Evolutionary conservation across 2,888 invertebrate species (phyloP), one percentile per base, ranked within the genome.

Genomic region (Drosophila anceps): DNA sequence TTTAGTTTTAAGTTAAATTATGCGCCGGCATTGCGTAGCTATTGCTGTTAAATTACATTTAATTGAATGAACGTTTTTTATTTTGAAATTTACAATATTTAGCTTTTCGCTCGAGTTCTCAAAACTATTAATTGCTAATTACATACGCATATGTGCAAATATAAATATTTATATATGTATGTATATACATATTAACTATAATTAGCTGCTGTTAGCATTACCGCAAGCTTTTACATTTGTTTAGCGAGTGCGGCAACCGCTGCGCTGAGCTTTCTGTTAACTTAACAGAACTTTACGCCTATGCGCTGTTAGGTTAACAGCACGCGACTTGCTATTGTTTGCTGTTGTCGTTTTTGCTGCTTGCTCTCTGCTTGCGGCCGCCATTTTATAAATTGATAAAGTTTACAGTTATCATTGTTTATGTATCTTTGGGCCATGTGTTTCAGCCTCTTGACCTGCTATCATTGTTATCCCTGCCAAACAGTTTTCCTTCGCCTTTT

Each of bases 371-470:
- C 57, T 73, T 61, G 67, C 66, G 66, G 69, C 76, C 69, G 82
- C 72, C 81, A 88, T 88, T 86, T 87, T 84, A 81, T 76, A 86
- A 88, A 86, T 86, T 86, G 88, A 88, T 84, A 86, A 88, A 88
- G 81, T 86, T 82, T 81, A 67, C 73, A 84, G 88, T 86, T 88
- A 88, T 85, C 85, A 80, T 82, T 88, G 88, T 74, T 82, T 88
- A 81, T 86, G 88, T 82, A 82, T 80, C 88, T 82, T 81, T 66
- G 57, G 62, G 53, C 65, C 70, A 66, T 65, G 70, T 71, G 66
- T 64, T 76, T 72, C 65, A 69, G 71, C 69, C 76, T 79, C 68
- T 81, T 70, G 73, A 68, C 62, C 59, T 48, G 63, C 54, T 58
- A 73, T 76, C 72, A 78, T 79, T 80, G 69, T 71, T 69, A 77